A percentile compares a stretch with the other conserved stretches of the same genome.
These are phyloP conservation scores for Chrysopilus asiliformis DNA, from an alignment of 2,888 invertebrate genomes.

Conservation along the genomic window DNA sequence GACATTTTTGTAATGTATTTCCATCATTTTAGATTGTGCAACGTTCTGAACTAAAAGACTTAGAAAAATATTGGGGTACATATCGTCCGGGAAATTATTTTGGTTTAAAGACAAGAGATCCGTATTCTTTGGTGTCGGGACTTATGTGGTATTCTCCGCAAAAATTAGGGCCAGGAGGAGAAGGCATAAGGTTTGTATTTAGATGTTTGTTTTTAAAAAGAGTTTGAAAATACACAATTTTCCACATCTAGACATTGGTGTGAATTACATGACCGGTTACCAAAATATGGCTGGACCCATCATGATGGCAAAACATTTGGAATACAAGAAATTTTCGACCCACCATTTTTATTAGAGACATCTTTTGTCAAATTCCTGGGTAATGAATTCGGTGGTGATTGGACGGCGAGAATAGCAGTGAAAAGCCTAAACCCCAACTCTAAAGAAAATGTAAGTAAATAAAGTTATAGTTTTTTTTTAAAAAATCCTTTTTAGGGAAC, in stretches of 20 bases:
- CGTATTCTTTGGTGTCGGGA: slow-evolving; percentile 79
- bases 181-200: slow-evolving; percentile 2
- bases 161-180: slow-evolving; percentile 39
- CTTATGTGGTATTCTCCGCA: slow-evolving; percentile 91
- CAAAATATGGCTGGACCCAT: slow-evolving; percentile 77
- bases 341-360: slow-evolving; percentile 61
- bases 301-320: slow-evolving; percentile 92
- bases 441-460: slow-evolving; percentile 17
- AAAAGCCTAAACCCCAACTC: slow-evolving; percentile 23
- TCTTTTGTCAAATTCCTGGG: slow-evolving; percentile 77
- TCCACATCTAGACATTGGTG: slow-evolving; percentile 70
- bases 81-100: slow-evolving; percentile 82
- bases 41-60: slow-evolving; percentile 53
- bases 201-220: background rate
- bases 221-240: slow-evolving; percentile 3
- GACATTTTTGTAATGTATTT: background rate
- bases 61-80: slow-evolving; percentile 84
- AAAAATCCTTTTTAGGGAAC: too few species aligned
- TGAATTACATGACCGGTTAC: slow-evolving; percentile 70
- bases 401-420: slow-evolving; percentile 74
- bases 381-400: slow-evolving; percentile 77
- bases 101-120: slow-evolving; percentile 82
- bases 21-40: slow-evolving; percentile 46
- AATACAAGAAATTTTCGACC: slow-evolving; percentile 74
- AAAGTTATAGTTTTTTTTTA: too few species aligned